phyloP scores from a whole-genome alignment of 2,797 vertebrate genomes.

The Mormyrus hasselquistii region DNA sequence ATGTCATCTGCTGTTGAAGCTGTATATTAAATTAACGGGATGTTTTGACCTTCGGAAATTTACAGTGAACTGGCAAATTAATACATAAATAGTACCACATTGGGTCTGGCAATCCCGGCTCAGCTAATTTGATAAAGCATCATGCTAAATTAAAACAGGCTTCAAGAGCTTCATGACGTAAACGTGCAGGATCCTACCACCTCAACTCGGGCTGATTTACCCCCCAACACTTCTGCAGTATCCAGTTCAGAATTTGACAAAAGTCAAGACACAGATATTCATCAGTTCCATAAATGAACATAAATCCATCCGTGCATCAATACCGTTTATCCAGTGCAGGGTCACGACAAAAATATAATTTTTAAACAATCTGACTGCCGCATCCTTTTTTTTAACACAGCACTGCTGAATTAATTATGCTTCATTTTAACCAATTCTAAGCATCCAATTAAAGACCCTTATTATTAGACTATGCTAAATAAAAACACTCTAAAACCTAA shows the following conservation, averaged over 20 bases:
- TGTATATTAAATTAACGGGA: neutral
- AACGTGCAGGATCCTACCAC: neutral
- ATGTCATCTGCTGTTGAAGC: neutral
- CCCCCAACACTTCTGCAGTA: neutral
- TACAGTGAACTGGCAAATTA: slow-evolving; percentile 6
- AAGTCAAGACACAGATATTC: neutral
- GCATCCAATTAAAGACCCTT: neutral
- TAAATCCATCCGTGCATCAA: neutral
- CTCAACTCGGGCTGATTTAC: neutral
- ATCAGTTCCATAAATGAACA: neutral
- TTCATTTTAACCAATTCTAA: neutral
- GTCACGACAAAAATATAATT: neutral
- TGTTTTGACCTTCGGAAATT: neutral
- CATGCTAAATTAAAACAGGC: neutral
- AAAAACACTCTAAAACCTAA: neutral
- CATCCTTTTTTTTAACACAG: neutral
- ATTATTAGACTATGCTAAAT: neutral
- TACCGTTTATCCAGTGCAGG: neutral
- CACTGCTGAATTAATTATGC: neutral
- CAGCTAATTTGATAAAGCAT: neutral
- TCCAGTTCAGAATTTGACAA: neutral
- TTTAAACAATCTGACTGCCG: neutral
- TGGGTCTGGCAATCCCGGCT: neutral
- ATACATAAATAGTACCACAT: neutral
- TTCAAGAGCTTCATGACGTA: neutral